Conservation (phyloP, 2,113 vertebrate species). For the Eleginops maclovinus region DNA sequence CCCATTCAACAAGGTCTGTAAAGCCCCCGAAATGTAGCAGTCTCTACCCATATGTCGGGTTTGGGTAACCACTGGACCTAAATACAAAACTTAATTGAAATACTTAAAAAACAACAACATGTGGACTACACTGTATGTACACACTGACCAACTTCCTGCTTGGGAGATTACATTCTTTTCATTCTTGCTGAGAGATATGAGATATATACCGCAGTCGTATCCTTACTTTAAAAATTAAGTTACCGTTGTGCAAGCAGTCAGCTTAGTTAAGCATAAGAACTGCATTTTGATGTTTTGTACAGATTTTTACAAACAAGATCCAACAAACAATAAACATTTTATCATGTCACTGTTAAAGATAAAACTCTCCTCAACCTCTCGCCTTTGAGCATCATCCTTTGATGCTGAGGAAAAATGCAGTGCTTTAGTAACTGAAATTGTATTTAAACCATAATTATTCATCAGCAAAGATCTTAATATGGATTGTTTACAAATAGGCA, state of each 20-base stretch:
- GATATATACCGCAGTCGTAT: neutral
- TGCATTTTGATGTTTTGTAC: neutral
- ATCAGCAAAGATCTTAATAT: slow-evolving; percentile 6
- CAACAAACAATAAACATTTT: neutral
- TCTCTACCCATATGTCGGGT: too few relatives aligned
- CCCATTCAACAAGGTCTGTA: too few relatives aligned
- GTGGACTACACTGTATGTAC: too few relatives aligned
- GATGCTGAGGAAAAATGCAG: slow-evolving; percentile 27
- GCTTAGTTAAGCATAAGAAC: neutral
- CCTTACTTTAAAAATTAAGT: neutral
- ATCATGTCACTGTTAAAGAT: neutral
- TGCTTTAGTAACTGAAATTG: slow-evolving; percentile 13
- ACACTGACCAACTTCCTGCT: too few relatives aligned
- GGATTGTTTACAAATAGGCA: slow-evolving; percentile 36
- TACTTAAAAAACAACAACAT: too few relatives aligned
- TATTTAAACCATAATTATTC: slow-evolving; percentile 25
- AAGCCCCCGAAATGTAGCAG: too few relatives aligned
- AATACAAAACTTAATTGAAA: too few relatives aligned
- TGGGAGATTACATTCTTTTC: neutral
- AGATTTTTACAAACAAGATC: neutral
- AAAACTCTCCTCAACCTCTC: neutral
- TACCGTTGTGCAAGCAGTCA: neutral
- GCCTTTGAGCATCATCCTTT: neutral
- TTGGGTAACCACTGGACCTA: too few relatives aligned
- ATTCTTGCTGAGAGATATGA: neutral